Base-by-base conservation (phyloP, 1,140 invertebrate species). In the Nymphalis io region DNA sequence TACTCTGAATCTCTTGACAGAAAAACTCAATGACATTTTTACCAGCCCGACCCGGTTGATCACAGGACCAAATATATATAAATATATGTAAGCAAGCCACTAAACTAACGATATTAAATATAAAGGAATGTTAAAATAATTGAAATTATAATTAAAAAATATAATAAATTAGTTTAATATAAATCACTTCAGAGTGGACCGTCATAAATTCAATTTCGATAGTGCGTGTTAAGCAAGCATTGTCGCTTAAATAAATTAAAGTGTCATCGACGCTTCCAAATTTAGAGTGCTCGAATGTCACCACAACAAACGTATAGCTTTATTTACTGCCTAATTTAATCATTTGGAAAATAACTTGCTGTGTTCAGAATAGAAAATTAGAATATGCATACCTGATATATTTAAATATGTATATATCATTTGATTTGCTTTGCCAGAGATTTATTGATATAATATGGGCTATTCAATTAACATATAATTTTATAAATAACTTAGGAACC, bases 251-350 rank as follows among this genome's bases (percentile, higher is more conserved):
- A 74, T 74, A 74, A 74, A 74, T 74, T 74, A 74, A 68, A 74
- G 68, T 71, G 64, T 64, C 68, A 74, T 74, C 73, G 73, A 61
- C 64, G 68, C 64, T 60, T 65, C 72, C 58, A 71, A 74, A 77
- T 74, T 69, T 70, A 77, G 70, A 74, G 63, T 60, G 63, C 66
- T 68, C 74, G 62, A 68, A 65, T 77, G 75, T 77, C 75, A 77
- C 70, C 72, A 67, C 72, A 74, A 74, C 64, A 72, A 71, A 74
- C 70, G 68, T 68, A 67, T 63, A 51, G 64, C 72, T 67, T 74
- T 74, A 77, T 76, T 76, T 74, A 77, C 72, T 46, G 67, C 73
- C 60, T 51, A 70, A 74, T 77, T 77, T 72, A 72, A 77, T 77
- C 70, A 74, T 74, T 74, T 66, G 59, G 63, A 74, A 77, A 76